Conservation (phyloP, 2,113 vertebrate genomes). For the Heliornis fulica region DNA sequence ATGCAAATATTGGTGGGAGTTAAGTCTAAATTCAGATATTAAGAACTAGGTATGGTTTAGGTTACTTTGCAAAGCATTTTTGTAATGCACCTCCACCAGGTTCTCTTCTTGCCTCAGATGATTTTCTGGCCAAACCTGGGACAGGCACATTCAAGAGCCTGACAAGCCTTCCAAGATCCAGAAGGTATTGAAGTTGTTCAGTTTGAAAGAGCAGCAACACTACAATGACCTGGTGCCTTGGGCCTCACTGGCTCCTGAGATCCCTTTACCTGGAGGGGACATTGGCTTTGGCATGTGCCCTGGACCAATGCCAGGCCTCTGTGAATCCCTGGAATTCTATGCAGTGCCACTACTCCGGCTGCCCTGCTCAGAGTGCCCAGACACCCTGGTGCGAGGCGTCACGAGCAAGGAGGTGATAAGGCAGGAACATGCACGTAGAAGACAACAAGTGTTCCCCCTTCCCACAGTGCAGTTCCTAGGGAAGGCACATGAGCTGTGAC, state of each 20-base stretch:
- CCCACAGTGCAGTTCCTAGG: background rate
- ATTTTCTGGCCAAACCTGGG: background rate
- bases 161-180: background rate
- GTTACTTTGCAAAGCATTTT: background rate
- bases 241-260: background rate
- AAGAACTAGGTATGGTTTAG: background rate
- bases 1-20: background rate
- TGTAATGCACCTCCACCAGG: background rate
- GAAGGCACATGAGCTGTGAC: background rate
- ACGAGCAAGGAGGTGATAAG: background rate
- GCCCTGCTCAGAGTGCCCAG: background rate
- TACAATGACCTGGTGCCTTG: background rate
- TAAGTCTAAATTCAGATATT: background rate
- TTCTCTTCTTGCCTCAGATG: background rate
- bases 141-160: background rate
- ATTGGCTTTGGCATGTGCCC: background rate
- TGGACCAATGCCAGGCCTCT: rapidly evolving
- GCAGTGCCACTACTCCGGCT: background rate
- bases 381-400: background rate
- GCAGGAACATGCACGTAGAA: background rate
- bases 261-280: background rate
- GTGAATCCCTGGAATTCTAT: rapidly evolving
- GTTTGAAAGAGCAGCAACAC: background rate
- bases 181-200: background rate
- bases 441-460: background rate